phyloP scores from a whole-genome alignment of 2,888 invertebrate species.

The Dorcus hopei region DNA sequence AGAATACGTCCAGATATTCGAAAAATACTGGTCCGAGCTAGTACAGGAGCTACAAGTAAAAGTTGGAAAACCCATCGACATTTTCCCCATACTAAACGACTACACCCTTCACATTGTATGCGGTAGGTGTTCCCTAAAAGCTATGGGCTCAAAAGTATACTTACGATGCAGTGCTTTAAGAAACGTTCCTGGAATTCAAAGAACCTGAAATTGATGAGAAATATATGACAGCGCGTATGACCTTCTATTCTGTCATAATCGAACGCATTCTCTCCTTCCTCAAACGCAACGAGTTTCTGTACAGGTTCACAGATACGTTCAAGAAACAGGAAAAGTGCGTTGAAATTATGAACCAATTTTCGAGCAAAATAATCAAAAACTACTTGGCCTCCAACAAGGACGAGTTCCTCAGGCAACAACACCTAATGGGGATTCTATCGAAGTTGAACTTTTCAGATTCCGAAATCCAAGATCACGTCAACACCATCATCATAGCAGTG shows the following conservation, averaged over 20 bases:
- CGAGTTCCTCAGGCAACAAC: too few species aligned
- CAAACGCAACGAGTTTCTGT: conserved; percentile 22
- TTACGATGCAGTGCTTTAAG: conserved; percentile 9
- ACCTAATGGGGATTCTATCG: too few species aligned
- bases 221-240: conserved; percentile 18
- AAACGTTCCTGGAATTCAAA: conserved; percentile 21
- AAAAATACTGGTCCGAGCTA: conserved; percentile 49
- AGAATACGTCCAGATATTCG: conserved; percentile 44
- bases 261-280: conserved; percentile 22
- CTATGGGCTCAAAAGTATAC: too few species aligned
- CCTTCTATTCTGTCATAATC: conserved; percentile 22
- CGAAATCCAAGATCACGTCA: not conserved
- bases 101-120: conserved; percentile 47
- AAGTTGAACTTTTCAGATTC: not conserved
- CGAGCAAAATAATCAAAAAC: conserved; percentile 1
- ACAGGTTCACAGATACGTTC: conserved; percentile 21
- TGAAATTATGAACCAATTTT: conserved; percentile 20
- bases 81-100: conserved; percentile 48
- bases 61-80: conserved; percentile 19
- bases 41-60: conserved; percentile 30
- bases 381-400: too few species aligned
- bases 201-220: conserved; percentile 14
- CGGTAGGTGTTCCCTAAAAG: conserved; percentile 31
- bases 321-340: conserved; percentile 17
- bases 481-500: not conserved